Base-by-base conservation (phyloP, 2,888 invertebrate genomes). In the Dermolepida albohirtum region DNA sequence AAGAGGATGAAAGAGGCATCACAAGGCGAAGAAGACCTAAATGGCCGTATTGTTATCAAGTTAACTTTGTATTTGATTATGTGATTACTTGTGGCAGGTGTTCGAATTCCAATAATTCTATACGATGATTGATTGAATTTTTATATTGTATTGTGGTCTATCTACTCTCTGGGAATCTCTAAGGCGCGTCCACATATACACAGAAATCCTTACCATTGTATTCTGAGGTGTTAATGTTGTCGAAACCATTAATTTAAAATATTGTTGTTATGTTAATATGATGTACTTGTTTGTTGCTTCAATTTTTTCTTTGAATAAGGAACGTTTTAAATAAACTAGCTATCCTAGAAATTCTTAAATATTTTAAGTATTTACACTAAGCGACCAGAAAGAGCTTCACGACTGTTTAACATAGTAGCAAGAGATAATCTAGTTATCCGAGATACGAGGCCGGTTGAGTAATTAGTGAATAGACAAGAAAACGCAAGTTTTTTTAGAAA, bases 11-110 rank as follows among this genome's bases (percentile, higher is more conserved):
- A 34, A 34, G 34, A 34, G 34, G 34, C 34, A 34, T 34, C 34
- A 34, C 34, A 6, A 34, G 34, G 10, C 34, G 34, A 34, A 52
- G 67, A 50, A 47, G 65, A 54, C 68, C 73, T 74, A 75, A 75
- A 74, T 74, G 74, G 72, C 74, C 77, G 78, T 80, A 82, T 82
- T 82, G 81, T 82, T 82, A 79, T 81, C 81, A 79, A 80, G 78
- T 81, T 81, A 79, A 78, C 76, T 78, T 79, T 76, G 79, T 78
- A 75, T 80, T 81, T 81, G 80, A 81, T 80, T 81, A 80, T 79
- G 79, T 80, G 80, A 80, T 81, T 81, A 80, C 77, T 77, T 74
- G 72, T 78, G 78, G 78, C 79, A 79, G 79, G 79, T 79, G 80
- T 79, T 78, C 78, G 76, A 77, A 78, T 79, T 78, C 78, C 78